These are phyloP conservation scores for Mormyrops attenuatus DNA, from an alignment of 2,797 vertebrate species.

Conservation along the genomic window DNA sequence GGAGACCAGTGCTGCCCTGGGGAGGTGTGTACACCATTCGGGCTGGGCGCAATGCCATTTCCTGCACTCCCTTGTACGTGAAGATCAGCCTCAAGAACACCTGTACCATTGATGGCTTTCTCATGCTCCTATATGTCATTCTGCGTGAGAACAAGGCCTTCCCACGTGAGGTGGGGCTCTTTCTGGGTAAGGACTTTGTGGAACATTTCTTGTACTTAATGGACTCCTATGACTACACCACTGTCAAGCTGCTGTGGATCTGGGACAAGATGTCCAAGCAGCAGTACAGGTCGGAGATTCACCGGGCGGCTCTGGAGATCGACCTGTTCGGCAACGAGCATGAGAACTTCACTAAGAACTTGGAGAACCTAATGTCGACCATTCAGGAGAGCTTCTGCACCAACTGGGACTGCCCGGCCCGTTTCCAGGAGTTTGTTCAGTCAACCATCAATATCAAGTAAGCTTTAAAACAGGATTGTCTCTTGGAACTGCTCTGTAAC, in stretches of 20 bases:
- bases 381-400: conserved; percentile 80
- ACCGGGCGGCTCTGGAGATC: conserved; percentile 73
- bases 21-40: conserved; percentile 80
- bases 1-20: conserved; percentile 86
- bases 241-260: conserved; percentile 87
- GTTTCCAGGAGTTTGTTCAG: conserved; percentile 69
- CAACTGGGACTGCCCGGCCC: conserved; percentile 67
- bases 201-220: conserved; percentile 82
- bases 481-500: neutral
- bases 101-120: conserved; percentile 86
- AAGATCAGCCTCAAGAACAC: conserved; percentile 82
- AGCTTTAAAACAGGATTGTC: conserved; percentile 11
- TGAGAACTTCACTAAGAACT: conserved; percentile 83
- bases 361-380: conserved; percentile 80
- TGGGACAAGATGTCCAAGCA: conserved; percentile 84
- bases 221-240: conserved; percentile 83
- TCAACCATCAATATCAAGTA: conserved; percentile 78
- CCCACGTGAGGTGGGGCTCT: conserved; percentile 70
- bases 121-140: conserved; percentile 85
- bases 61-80: conserved; percentile 81
- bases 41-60: conserved; percentile 78
- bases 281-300: conserved; percentile 77
- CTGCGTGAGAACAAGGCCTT: conserved; percentile 78
- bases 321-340: conserved; percentile 88
- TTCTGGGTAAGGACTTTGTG: conserved; percentile 77